These are phyloP conservation scores for Chironomus tentans DNA, from an alignment of 2,888 invertebrate genomes.

Conservation along the genomic window DNA sequence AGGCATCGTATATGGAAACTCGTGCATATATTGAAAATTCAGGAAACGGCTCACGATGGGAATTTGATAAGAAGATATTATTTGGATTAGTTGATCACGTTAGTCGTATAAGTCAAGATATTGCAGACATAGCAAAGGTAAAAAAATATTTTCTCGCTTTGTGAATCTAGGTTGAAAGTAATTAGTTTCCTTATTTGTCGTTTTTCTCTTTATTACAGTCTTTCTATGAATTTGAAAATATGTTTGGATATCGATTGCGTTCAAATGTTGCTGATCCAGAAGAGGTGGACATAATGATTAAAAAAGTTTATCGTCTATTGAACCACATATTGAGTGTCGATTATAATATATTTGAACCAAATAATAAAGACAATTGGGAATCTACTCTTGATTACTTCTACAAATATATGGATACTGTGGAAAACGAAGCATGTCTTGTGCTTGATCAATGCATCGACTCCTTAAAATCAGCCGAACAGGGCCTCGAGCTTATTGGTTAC, in stretches of 20 bases:
- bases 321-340: slow-evolving; percentile 66
- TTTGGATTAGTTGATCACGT: slow-evolving; percentile 83
- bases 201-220: slow-evolving; percentile 45
- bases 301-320: slow-evolving; percentile 67
- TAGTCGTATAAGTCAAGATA: slow-evolving; percentile 65
- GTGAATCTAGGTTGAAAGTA: not conserved
- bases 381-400: slow-evolving; percentile 70
- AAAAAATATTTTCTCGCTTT: slow-evolving; percentile 15
- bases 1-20: slow-evolving; percentile 62
- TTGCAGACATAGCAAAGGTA: slow-evolving; percentile 69
- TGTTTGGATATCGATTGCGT: slow-evolving; percentile 79
- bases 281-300: slow-evolving; percentile 74
- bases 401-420: slow-evolving; percentile 61
- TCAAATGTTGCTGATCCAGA: slow-evolving; percentile 80
- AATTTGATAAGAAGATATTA: slow-evolving; percentile 73
- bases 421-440: slow-evolving; percentile 72
- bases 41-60: slow-evolving; percentile 82
- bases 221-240: slow-evolving; percentile 77
- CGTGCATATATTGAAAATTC: slow-evolving; percentile 77
- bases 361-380: slow-evolving; percentile 78
- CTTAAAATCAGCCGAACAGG: slow-evolving; percentile 70
- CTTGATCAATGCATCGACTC: slow-evolving; percentile 79
- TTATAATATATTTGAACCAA: slow-evolving; percentile 72
- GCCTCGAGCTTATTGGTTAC: slow-evolving; percentile 67
- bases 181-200: not conserved